These are phyloP conservation scores for Rhamnusium bicolor DNA, from an alignment of 2,888 invertebrate genomes.

Conservation along the genomic window DNA sequence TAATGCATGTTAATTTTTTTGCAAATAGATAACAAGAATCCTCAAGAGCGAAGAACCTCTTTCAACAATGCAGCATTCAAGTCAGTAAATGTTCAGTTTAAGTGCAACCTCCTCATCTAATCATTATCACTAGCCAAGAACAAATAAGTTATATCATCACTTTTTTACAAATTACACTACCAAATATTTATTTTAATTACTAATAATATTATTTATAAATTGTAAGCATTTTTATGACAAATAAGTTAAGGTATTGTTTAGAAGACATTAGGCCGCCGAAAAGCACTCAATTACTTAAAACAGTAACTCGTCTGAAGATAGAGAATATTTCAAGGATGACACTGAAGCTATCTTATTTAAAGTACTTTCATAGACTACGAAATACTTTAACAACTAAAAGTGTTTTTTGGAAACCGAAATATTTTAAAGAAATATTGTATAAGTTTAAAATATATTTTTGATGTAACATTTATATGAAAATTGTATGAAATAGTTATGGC, in stretches of 20 bases:
- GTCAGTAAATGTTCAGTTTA: slow-evolving; percentile 69
- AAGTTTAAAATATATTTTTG: slow-evolving; percentile 40
- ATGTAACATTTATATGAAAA: slow-evolving; percentile 41
- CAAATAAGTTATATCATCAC: neutral
- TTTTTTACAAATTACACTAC: slow-evolving; percentile 38
- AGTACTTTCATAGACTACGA: neutral
- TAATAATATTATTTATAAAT: slow-evolving; percentile 4
- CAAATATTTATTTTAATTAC: slow-evolving; percentile 36
- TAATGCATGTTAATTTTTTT: slow-evolving; percentile 45
- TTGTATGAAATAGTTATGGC: slow-evolving; percentile 14
- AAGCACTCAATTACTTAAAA: neutral
- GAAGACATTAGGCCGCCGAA: neutral
- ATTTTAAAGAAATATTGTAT: neutral
- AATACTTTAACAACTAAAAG: neutral
- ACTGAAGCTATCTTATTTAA: neutral
- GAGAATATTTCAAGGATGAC: neutral
- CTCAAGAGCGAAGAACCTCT: slow-evolving; percentile 67
- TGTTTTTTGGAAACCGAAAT: neutral
- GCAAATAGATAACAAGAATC: slow-evolving; percentile 66
- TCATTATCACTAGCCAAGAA: neutral
- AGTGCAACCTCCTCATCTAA: slow-evolving; percentile 65
- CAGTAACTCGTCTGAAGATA: neutral
- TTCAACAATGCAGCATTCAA: slow-evolving; percentile 66
- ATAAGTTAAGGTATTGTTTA: slow-evolving; percentile 8
- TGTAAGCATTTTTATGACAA: slow-evolving; percentile 5